A percentile compares a stretch with the other conserved stretches of the same genome.
Conservation (phyloP, 2,797 vertebrate species). For the Emydoidea blandingii region DNA sequence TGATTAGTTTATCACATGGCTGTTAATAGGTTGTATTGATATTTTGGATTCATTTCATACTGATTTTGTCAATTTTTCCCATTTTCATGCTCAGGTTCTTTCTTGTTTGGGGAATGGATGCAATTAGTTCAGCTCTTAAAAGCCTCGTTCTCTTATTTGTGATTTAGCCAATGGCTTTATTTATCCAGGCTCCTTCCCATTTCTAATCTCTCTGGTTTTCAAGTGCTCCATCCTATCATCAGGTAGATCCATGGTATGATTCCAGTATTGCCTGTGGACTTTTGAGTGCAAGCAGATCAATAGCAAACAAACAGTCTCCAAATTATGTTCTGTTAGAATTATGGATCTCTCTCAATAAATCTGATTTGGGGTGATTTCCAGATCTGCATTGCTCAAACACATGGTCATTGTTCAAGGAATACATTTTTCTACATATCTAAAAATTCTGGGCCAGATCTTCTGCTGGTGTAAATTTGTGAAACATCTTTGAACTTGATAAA, state of each 20-base stretch:
- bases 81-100: slow-evolving; percentile 55
- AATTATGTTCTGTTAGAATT: not conserved
- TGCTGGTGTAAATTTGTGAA: not conserved
- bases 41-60: slow-evolving; percentile 63
- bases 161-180: not conserved
- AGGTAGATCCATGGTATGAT: not conserved
- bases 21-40: slow-evolving; percentile 74
- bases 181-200: not conserved
- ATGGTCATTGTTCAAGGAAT: not conserved
- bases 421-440: not conserved
- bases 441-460: not conserved
- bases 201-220: not conserved
- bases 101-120: slow-evolving; percentile 37
- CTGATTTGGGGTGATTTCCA: not conserved
- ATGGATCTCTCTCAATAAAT: not conserved
- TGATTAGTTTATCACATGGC: slow-evolving; percentile 19
- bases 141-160: not conserved
- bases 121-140: slow-evolving; percentile 65
- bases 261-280: not conserved
- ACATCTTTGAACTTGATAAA: not conserved
- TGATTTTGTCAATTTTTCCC: slow-evolving; percentile 46
- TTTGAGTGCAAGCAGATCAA: not conserved
- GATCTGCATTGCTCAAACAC: not conserved
- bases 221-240: not conserved
- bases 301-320: not conserved